Evolutionary conservation across 1,140 invertebrate genomes (phyloP).

Genomic region (Oryctes rhinoceros): DNA sequence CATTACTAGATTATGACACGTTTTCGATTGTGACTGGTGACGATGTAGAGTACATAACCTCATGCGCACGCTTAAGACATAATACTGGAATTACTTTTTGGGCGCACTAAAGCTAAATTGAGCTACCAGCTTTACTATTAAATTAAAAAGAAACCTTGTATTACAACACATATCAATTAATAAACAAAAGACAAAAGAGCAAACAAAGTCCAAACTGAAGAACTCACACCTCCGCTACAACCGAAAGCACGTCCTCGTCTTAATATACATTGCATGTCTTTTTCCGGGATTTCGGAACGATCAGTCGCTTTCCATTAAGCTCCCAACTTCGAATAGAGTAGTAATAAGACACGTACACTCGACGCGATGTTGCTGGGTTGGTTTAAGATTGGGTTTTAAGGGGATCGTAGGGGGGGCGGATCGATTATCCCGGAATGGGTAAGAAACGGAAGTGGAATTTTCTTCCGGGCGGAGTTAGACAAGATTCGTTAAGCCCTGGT

Average conservation of each 20-base stretch:
- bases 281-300: background rate
- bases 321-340: background rate
- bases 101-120: no score
- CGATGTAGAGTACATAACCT: no score
- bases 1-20: no score
- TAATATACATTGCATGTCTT: background rate
- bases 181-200: no score
- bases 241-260: background rate
- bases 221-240: no score
- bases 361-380: background rate
- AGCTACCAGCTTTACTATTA: no score
- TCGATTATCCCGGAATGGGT: background rate
- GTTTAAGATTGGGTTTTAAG: background rate
- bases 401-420: background rate
- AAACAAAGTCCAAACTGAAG: no score
- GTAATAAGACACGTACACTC: background rate
- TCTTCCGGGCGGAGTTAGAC: constrained; percentile 6
- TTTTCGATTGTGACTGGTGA: no score
- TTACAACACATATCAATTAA: no score
- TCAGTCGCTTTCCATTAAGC: background rate
- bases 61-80: no score
- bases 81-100: no score
- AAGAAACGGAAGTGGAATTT: constrained; percentile 9
- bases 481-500: background rate
- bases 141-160: no score